Evolutionary conservation across 1,140 invertebrate species (phyloP), one percentile per base, ranked within the genome.

Genomic region (Cotesia chilonis): DNA sequence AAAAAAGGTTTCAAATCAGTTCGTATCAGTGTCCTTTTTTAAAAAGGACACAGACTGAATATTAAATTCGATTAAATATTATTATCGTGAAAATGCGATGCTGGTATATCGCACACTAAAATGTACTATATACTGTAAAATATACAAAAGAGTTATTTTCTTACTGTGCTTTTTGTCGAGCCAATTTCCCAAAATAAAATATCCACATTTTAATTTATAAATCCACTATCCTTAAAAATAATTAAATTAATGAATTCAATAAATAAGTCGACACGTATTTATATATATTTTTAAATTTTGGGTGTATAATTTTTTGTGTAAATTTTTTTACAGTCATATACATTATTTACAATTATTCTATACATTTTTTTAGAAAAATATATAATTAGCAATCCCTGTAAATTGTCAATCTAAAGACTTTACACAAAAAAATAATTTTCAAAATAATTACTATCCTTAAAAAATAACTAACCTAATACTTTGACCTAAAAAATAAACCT

Each of bases 301-400:
- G 47, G 78, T 85, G 82, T 80, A 84, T 78, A 85, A 79, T 77
- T 73, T 77, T 73, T 77, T 81, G 79, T 71, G 76, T 77, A 79
- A 78, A 74, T 71, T 75, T 80, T 74, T 84, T 81, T 81, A 83
- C 80, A 83, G 76, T 72, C 77, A 82, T 85, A 71, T 85, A 86
- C 83, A 85, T 38, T 84, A 83, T 84, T 65, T 83, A 81, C 82
- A 86, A 76, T 73, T 74, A 76, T 76, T 82, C 76, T 82, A 80
- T 66, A 81, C 80, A 82, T 59, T 70, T 77, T 76, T 52, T 54
- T 75, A 75, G 20, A 83, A 78, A 83, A 82, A 83, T 82, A 83
- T 82, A 82, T 60, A 78, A 75, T 72, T 59, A 65, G 63, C 38
- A 65, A 66, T 76, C 72, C 74, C 70, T 77, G 72, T 76, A 70